phyloP scores from a whole-genome alignment of 2,888 invertebrate genomes.

The Chorisops tibialis region DNA sequence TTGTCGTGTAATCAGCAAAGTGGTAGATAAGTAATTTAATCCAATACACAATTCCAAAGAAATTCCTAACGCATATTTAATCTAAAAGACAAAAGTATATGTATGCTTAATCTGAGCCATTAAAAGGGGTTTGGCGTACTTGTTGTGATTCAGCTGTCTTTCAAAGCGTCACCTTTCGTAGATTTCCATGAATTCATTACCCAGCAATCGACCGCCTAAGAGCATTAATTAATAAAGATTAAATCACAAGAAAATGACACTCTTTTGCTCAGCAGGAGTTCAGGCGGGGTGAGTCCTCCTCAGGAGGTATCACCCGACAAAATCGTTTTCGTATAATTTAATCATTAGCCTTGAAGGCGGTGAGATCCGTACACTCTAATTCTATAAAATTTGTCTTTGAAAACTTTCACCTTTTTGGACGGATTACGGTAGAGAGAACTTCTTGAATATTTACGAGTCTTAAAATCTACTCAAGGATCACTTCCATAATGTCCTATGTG shows the following conservation, averaged over 20 bases:
- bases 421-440: slow-evolving; percentile 26
- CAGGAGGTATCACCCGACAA: neutral
- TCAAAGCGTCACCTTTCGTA: slow-evolving; percentile 12
- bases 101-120: slow-evolving; percentile 15
- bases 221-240: slow-evolving; percentile 32
- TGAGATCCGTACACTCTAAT: slow-evolving; percentile 32
- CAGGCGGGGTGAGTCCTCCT: neutral
- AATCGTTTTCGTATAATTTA: slow-evolving; percentile 31
- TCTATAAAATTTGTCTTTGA: slow-evolving; percentile 32
- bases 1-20: no score
- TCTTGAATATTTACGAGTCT: slow-evolving; percentile 29
- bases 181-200: slow-evolving; percentile 28
- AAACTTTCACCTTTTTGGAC: slow-evolving; percentile 29
- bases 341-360: slow-evolving; percentile 32
- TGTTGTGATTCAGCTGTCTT: neutral
- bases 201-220: slow-evolving; percentile 25
- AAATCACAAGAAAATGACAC: slow-evolving; percentile 21
- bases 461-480: slow-evolving; percentile 1
- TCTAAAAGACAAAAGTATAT: slow-evolving; percentile 7
- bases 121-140: slow-evolving; percentile 11
- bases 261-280: slow-evolving; percentile 8
- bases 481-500: neutral
- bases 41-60: neutral
- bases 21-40: no score
- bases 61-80: slow-evolving; percentile 2